Conservation (phyloP, 2,113 vertebrate genomes). For the Syngnathus scovelli region DNA sequence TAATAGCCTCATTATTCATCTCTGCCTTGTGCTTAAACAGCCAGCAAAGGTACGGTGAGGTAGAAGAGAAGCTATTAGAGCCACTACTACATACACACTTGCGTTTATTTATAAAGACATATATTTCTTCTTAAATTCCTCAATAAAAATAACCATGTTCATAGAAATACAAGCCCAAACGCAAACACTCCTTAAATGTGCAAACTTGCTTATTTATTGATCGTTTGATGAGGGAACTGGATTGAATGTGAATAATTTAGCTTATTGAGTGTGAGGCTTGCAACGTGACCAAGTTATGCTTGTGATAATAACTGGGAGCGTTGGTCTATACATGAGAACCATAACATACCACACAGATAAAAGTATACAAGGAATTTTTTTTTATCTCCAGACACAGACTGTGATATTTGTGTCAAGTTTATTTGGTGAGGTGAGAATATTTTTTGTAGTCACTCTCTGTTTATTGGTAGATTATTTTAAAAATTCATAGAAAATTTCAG, state of each 20-base stretch:
- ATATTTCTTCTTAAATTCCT: not conserved
- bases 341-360: not conserved
- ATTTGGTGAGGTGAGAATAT: not conserved
- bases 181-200: not conserved
- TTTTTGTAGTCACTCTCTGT: not conserved
- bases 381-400: not conserved
- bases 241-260: constrained; percentile 14
- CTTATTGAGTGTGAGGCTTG: not conserved
- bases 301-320: not conserved
- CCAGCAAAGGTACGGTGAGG: constrained; percentile 40
- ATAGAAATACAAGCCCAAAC: not conserved
- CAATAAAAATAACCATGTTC: not conserved
- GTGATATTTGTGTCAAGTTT: not conserved
- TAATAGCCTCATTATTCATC: constrained; percentile 67
- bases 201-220: not conserved
- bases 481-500: too few species aligned
- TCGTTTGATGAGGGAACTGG: not conserved
- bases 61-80: constrained; percentile 34
- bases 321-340: not conserved
- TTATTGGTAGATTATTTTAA: too few species aligned
- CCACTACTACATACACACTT: constrained; percentile 19
- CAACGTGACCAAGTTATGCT: not conserved
- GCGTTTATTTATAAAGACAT: constrained; percentile 6
- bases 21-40: constrained; percentile 42
- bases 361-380: not conserved